Evolutionary conservation across 2,888 invertebrate species (phyloP), one percentile per base, ranked within the genome.

Genomic region (Leucoma salicis): DNA sequence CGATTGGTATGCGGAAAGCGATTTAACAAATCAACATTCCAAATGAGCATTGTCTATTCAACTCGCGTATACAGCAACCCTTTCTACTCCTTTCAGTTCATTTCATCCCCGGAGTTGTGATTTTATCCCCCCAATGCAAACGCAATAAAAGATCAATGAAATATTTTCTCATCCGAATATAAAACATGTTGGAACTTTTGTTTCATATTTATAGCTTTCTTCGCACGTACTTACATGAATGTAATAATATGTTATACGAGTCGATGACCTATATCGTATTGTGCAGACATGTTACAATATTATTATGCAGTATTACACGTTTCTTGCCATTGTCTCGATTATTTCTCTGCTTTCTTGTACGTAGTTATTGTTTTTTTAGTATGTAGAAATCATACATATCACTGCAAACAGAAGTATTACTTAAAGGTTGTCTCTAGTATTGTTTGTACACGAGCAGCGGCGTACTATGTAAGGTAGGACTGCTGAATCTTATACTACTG

Each of bases 1-100:
- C 56, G 56, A 76, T 84, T 75, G 66, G 77, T 82, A 86, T 86
- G 79, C 85, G 51, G 55, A 58, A 47, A 57, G 61, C 65, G 71
- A 65, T 66, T 73, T 73, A 68, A 70, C 80, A 79, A 84, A 83
- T 84, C 83, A 82, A 80, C 79, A 74, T 72, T 68, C 55, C 58
- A 57, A 70, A 62, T 64, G 50, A 55, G 57, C 66, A 73, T 75
- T 82, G 65, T 68, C 63, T 66, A 85, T 85, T 82, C 85, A 24
- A 44, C 43, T 50, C 77, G 57, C 76, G 84, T 77, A 45, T 48
- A 44, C 39, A 42, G 51, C 73, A 84, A 84, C 84, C 86, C 85
- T 84, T 85, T 77, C 73, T 66, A 6, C 64, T 67, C 5, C 21
- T 74, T 73, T 67, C 79, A 74, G 78, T 81, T 82, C 82, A 82